Percentiles rank a stretch among this genome's conserved stretches.
phyloP scores from a whole-genome alignment of 2,888 invertebrate genomes.

The Pristionchus exspectatus region DNA sequence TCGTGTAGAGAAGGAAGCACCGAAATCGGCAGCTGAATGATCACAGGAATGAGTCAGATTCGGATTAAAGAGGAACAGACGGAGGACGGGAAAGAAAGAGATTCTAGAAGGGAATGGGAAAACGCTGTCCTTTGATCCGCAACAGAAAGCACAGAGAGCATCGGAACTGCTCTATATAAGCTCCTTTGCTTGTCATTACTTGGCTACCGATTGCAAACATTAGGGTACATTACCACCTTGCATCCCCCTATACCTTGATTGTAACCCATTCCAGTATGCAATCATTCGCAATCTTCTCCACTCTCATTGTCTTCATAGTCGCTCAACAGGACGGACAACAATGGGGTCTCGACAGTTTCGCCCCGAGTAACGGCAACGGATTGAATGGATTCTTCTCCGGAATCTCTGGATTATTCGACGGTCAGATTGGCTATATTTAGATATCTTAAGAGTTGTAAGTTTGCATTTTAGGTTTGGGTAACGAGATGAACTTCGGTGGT shows the following conservation, averaged over 20 bases:
- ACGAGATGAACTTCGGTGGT: not conserved
- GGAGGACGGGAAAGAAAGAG: not conserved
- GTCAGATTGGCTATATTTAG: not conserved
- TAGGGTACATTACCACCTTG: not conserved
- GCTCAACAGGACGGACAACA: not conserved
- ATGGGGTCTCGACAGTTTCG: not conserved
- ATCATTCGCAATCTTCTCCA: not conserved
- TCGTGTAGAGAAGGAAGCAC: too few species aligned
- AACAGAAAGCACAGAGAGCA: not conserved
- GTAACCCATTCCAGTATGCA: not conserved
- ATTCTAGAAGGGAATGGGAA: not conserved
- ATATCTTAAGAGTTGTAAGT: too few species aligned
- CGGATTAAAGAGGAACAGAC: not conserved
- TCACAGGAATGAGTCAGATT: not conserved
- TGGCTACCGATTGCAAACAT: not conserved
- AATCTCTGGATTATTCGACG: not conserved
- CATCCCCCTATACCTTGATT: not conserved
- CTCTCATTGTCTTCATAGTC: not conserved
- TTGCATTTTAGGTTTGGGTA: not conserved
- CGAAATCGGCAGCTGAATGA: not conserved
- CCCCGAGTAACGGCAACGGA: not conserved
- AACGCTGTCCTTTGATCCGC: not conserved
- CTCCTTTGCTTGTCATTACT: not conserved
- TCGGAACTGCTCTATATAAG: not conserved
- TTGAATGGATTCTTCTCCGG: not conserved